Conservation (phyloP, 1,140 invertebrate species). For the Drosophila chauvacae region DNA sequence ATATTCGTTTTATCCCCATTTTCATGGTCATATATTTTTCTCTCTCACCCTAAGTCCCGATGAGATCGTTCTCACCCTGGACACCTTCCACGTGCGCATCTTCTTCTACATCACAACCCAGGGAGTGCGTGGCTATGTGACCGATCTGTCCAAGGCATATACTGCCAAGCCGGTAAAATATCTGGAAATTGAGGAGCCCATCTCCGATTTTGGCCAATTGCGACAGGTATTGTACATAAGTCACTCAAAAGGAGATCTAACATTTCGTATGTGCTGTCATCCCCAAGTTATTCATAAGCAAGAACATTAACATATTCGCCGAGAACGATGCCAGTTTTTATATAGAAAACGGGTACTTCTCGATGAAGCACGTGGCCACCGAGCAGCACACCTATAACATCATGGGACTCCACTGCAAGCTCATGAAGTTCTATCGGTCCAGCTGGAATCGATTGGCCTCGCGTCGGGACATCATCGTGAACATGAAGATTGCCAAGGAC, state of each 20-base stretch:
- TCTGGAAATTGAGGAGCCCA: constrained; percentile 62
- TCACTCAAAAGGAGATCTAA: too few species aligned
- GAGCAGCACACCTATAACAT: constrained; percentile 69
- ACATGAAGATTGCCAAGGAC: constrained; percentile 65
- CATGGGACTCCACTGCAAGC: constrained; percentile 69
- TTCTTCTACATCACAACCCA: constrained; percentile 58
- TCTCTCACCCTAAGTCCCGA: constrained; percentile 36
- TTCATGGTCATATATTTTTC: too few species aligned
- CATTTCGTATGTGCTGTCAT: too few species aligned
- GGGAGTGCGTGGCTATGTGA: constrained; percentile 70
- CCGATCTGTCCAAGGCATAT: constrained; percentile 54
- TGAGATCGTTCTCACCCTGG: constrained; percentile 61
- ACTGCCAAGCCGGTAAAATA: constrained; percentile 63
- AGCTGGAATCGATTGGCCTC: constrained; percentile 71
- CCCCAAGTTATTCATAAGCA: constrained; percentile 52
- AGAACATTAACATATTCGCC: constrained; percentile 73
- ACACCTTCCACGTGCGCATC: constrained; percentile 67
- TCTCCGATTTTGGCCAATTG: constrained; percentile 61
- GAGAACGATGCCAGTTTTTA: constrained; percentile 72
- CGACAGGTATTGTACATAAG: constrained; percentile 44
- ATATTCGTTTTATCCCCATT: not conserved
- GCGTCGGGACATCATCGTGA: constrained; percentile 64
- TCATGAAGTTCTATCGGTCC: constrained; percentile 69
- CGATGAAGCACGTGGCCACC: constrained; percentile 66
- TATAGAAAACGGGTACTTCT: constrained; percentile 69